Evolutionary conservation across 2,113 vertebrate genomes (phyloP).

Genomic region (Puffinus mauretanicus): DNA sequence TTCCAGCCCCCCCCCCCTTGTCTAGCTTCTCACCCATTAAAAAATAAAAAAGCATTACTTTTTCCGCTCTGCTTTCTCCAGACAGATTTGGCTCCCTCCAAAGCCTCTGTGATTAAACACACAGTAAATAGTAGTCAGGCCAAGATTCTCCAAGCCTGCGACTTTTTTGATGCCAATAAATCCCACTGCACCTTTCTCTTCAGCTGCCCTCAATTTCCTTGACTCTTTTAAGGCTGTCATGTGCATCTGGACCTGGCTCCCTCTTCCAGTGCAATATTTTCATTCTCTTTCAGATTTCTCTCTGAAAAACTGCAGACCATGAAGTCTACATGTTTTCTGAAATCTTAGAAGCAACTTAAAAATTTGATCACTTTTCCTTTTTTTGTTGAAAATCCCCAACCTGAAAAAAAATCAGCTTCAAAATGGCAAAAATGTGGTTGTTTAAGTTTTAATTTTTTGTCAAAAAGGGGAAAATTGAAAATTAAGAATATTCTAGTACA

Average conservation of each 20-base stretch:
- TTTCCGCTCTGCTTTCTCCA: neutral
- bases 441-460: neutral
- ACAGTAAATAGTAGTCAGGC: constrained; percentile 32
- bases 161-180: constrained; percentile 44
- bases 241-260: constrained; percentile 12
- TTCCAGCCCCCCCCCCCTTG: neutral
- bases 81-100: neutral
- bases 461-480: neutral
- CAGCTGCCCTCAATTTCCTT: constrained; percentile 56
- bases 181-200: constrained; percentile 40
- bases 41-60: neutral
- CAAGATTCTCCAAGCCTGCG: constrained; percentile 3
- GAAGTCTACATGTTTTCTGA: neutral
- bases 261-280: neutral
- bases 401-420: neutral
- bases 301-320: neutral
- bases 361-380: neutral
- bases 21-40: neutral
- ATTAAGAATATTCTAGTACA: neutral
- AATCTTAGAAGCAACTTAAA: neutral
- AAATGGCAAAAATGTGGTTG: neutral
- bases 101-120: constrained; percentile 47
- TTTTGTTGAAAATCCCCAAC: neutral
- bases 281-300: neutral
- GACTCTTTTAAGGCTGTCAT: constrained; percentile 25